Evolutionary conservation across 2,888 invertebrate species (phyloP), one percentile per base, ranked within the genome.

Genomic region (Nomada fabriciana): DNA sequence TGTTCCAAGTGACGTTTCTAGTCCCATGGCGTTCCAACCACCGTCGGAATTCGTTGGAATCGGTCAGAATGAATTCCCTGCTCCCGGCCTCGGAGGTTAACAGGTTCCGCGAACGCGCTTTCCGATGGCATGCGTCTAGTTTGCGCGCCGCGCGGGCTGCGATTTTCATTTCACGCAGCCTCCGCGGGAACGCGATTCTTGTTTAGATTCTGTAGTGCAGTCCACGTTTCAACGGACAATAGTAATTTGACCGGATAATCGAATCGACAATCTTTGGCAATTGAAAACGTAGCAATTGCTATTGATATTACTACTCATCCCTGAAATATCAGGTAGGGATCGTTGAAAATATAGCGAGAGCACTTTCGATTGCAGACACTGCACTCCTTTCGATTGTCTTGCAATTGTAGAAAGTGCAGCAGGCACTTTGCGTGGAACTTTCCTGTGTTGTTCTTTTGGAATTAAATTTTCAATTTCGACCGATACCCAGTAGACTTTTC

Each of bases 61-160:
- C 65, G 50, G 63, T 57, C 78, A 42, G 42, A 42, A 63, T 63
- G 42, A 63, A 69, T 78, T 68, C 78, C 25, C 23, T 55, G 9
- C 18, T 36, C 23, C 42, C 18, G 52, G 52, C 43, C 67, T 53
- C 65, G 65, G 63, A 78, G 63, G 68, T 63, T 69, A 77, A 79
- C 78, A 55, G 68, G 61, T 78, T 76, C 78, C 67, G 50, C 55
- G 78, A 78, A 78, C 67, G 67, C 47, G 53, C 25, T 57, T 63
- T 52, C 50, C 50, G 64, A 64, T 64, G 75, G 64, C 75, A 42
- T 64, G 50, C 57, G 63, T 64, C 75, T 74, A 59, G 76, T 71
- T 71, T 42, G 71, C 61, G 61, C 52, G 64, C 42, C 76, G 59
- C 76, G 76, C 73, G 47, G 73, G 29, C 73, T 52, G 76, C 25